Evolutionary conservation across 1,140 invertebrate species (phyloP).

Genomic region (Saccostrea glomerata): DNA sequence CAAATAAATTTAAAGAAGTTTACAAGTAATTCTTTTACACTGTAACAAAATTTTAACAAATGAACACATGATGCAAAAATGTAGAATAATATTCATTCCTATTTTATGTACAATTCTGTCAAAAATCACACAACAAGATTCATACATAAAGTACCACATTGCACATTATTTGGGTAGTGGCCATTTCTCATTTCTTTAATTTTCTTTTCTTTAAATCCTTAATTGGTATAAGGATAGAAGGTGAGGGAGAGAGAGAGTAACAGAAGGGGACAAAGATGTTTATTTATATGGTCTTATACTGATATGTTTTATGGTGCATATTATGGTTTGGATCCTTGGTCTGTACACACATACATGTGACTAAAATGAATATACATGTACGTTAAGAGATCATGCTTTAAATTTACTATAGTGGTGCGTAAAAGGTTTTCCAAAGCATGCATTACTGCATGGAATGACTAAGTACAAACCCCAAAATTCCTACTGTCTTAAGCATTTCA

Average conservation of each 20-base stretch:
- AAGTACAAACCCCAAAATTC: constrained; percentile 51
- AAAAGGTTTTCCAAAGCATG: not conserved
- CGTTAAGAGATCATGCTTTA: not conserved
- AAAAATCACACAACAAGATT: too few species aligned
- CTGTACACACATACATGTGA: not conserved
- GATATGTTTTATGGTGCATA: not conserved
- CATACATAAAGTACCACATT: too few species aligned
- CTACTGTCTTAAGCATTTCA: constrained; percentile 47
- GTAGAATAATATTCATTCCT: too few species aligned
- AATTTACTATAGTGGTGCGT: not conserved
- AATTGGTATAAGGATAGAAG: too few species aligned
- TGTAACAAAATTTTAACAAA: too few species aligned
- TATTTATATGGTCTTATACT: not conserved
- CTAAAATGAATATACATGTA: not conserved
- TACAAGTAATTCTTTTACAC: too few species aligned
- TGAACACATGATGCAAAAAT: too few species aligned
- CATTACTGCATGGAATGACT: not conserved
- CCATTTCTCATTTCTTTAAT: too few species aligned
- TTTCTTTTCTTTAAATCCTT: too few species aligned
- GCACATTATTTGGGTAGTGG: too few species aligned
- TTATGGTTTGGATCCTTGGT: not conserved
- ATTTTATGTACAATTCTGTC: too few species aligned
- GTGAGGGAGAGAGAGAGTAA: not conserved
- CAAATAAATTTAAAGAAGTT: too few species aligned
- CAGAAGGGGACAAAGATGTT: not conserved